Evolutionary conservation across 2,888 invertebrate genomes (phyloP), one percentile per base, ranked within the genome.

Genomic region (Lasioglossum figueresi): DNA sequence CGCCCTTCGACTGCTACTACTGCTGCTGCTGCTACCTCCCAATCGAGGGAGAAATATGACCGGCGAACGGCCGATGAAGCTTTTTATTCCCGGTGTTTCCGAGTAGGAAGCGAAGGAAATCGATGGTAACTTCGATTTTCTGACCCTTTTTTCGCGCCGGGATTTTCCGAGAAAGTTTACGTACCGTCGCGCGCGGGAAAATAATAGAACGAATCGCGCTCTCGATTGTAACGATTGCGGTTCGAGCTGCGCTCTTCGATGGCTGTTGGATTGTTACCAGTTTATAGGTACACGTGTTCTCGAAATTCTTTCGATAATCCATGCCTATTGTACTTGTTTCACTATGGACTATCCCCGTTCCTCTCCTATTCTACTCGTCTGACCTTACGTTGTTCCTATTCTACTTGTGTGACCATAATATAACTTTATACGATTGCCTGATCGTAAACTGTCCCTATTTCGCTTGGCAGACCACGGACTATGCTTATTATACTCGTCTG

Each of bases 141-240:
- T 68, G 66, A 68, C 66, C 3, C 66, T 68, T 68, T 37, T 37
- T 59, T 34, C 19, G 34, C 66, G 19, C 23, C 3, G 37, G 19
- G 6, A 68, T 68, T 68, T 68, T 68, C 66, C 34, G 66, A 68
- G 66, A 68, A 66, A 66, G 66, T 66, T 66, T 63, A 56, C 56
- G n/a, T 56, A 16, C 63, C 63, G 31, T 31, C 31, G 48, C 48
- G 19, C 66, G 66, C 37, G 10, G 3, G 0, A 10, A 0, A 37
- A 68, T 68, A 68, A 68, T 68, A 10, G 10, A 34, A 5, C 37
- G 34, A 34, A 37, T 66, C 66, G 34, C 31, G 23, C 8, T 34
- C 31, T 66, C 66, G 8, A 23, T 34, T 19, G 8, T 23, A 0
- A 4, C 19, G 66, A 34, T 66, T 37, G 66, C 10, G 66, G 10